Conservation (phyloP, 2,113 vertebrate species). For the Charina bottae region DNA sequence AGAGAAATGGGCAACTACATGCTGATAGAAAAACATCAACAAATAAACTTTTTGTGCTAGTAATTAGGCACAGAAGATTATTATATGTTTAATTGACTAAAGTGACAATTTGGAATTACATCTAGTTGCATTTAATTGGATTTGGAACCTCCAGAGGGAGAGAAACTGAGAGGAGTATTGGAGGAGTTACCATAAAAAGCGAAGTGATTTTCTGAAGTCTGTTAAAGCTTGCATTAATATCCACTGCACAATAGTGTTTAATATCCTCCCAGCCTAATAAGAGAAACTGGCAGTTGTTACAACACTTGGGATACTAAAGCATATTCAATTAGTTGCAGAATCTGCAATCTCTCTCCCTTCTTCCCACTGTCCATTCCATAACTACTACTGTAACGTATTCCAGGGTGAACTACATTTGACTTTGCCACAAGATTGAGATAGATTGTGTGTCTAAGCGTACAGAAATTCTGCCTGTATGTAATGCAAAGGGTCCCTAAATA, state of each 20-base stretch:
- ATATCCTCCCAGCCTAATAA: slow-evolving; percentile 72
- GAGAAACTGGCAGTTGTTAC: slow-evolving; percentile 66
- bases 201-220: slow-evolving; percentile 77
- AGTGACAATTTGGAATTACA: slow-evolving; percentile 82
- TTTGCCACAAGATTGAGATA: slow-evolving; percentile 45
- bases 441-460: background rate
- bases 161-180: slow-evolving; percentile 65
- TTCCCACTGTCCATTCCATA: background rate
- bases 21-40: slow-evolving; percentile 74
- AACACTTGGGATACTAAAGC: slow-evolving; percentile 62
- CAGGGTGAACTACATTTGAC: slow-evolving; percentile 59
- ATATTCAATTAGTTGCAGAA: slow-evolving; percentile 67
- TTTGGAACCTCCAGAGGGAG: slow-evolving; percentile 78
- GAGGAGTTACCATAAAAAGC: slow-evolving; percentile 76
- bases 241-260: slow-evolving; percentile 73
- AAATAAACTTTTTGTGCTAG: slow-evolving; percentile 79
- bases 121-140: slow-evolving; percentile 83
- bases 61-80: slow-evolving; percentile 82
- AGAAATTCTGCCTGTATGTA: slow-evolving; percentile 36
- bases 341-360: slow-evolving; percentile 10
- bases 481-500: slow-evolving; percentile 37
- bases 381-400: slow-evolving; percentile 51
- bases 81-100: slow-evolving; percentile 84
- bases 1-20: slow-evolving; percentile 64
- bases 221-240: slow-evolving; percentile 76